These are phyloP conservation scores for Leptothorax acervorum DNA, from an alignment of 2,888 invertebrate species.

Conservation along the genomic window DNA sequence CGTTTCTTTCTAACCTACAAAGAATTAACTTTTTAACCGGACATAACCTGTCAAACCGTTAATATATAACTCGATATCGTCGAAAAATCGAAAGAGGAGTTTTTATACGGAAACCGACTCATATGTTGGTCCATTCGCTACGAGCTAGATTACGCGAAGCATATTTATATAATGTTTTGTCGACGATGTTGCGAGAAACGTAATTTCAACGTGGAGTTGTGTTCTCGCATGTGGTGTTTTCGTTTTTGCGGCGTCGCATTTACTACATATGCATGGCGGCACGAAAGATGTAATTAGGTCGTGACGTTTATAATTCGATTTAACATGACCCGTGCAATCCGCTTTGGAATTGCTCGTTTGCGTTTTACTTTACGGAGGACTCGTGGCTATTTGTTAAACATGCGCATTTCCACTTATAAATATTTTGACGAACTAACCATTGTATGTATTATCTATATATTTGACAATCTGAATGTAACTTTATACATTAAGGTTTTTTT, in stretches of 20 bases:
- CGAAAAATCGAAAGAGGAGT: slow-evolving; percentile 17
- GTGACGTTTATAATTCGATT: slow-evolving; percentile 56
- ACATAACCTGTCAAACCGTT: too few species aligned
- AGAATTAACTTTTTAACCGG: too few species aligned
- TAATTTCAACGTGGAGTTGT: slow-evolving; percentile 45
- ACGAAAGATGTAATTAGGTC: slow-evolving; percentile 56
- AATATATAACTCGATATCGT: slow-evolving; percentile 57
- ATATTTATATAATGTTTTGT: slow-evolving; percentile 55
- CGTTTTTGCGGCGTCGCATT: slow-evolving; percentile 50
- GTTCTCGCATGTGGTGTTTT: slow-evolving; percentile 46
- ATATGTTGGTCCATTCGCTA: slow-evolving; percentile 37
- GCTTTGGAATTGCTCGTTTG: slow-evolving; percentile 52
- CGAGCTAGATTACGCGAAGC: slow-evolving; percentile 41
- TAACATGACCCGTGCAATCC: slow-evolving; percentile 41
- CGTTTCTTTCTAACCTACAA: too few species aligned
- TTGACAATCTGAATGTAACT: background rate
- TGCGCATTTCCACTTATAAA: slow-evolving; percentile 24
- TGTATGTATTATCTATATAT: too few species aligned
- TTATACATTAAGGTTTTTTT: background rate
- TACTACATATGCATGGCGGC: slow-evolving; percentile 50
- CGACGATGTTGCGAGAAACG: slow-evolving; percentile 53
- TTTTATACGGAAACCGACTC: background rate
- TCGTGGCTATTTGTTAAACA: slow-evolving; percentile 36
- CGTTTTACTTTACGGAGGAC: slow-evolving; percentile 44
- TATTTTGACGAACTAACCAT: slow-evolving; percentile 29